These are phyloP conservation scores for Microplitis deprimator DNA, from an alignment of 2,888 invertebrate species.

Conservation along the genomic window DNA sequence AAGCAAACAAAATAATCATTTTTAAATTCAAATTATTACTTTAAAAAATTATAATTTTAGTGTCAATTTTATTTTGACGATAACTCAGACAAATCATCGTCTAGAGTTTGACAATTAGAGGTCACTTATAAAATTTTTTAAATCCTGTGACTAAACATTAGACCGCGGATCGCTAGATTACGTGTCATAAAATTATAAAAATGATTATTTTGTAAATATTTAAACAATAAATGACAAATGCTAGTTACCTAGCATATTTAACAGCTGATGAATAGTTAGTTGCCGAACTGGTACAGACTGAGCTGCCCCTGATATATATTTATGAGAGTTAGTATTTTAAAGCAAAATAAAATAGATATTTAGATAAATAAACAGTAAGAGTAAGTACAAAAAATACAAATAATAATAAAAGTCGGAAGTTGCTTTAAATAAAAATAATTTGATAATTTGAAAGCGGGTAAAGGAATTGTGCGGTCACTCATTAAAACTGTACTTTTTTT, in stretches of 20 bases:
- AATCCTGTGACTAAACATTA: too few relatives aligned
- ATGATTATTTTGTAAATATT: constrained; percentile 10
- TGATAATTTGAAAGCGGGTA: background rate
- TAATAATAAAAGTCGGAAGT: too few relatives aligned
- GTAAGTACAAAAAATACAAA: background rate
- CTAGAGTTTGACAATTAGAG: too few relatives aligned
- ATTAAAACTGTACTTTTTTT: too few relatives aligned
- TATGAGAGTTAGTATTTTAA: constrained; percentile 44
- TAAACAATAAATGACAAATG: constrained; percentile 33
- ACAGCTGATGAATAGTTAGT: constrained; percentile 70
- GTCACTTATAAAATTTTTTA: too few relatives aligned
- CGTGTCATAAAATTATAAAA: background rate
- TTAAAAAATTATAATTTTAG: background rate
- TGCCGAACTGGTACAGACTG: constrained; percentile 68
- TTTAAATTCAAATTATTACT: background rate
- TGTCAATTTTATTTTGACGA: background rate
- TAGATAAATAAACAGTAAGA: background rate
- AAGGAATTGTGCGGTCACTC: background rate
- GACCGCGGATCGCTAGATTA: too few relatives aligned
- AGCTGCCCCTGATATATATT: constrained; percentile 65
- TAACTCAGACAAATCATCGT: too few relatives aligned
- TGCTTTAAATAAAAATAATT: background rate
- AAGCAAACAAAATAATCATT: background rate
- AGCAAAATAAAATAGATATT: constrained; percentile 8
- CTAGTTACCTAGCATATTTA: constrained; percentile 68